Evolutionary conservation across 2,888 invertebrate genomes (phyloP), one percentile per base, ranked within the genome.

Genomic region (Biston stratarius): DNA sequence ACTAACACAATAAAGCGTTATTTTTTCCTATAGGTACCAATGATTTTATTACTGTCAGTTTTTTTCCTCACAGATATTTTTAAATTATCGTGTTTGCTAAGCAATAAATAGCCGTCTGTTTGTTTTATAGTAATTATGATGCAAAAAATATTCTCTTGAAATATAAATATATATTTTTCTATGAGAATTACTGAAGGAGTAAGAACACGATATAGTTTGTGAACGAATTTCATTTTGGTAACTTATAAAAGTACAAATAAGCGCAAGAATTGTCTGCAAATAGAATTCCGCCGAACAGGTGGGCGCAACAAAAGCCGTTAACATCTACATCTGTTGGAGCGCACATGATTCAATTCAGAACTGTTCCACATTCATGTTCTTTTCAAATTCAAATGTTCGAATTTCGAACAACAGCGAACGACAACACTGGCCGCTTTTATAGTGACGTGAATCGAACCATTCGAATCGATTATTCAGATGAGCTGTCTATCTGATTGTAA

Each of bases 401-500:
- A 87, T 82, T 83, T 81, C 79, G 82, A 80, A 83, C 83, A 83
- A 81, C 81, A 77, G 74, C 66, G 76, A 76, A 74, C 77, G 81
- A 83, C 84, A 85, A 84, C 83, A 83, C 80, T 80, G 81, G 76
- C 81, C 82, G 78, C 79, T 82, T 83, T 81, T 82, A 83, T 83
- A 86, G 86, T 84, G 84, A 86, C 81, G 84, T 76, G 83, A 83
- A 79, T 78, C 79, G 81, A 77, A 74, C 75, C 74, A 69, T 74
- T 83, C 77, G 81, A 82, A 87, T 88, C 86, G 88, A 88, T 89
- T 88, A 87, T 85, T 87, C 84, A 83, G 86, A 85, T 85, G 86
- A 86, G 85, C 82, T 85, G 81, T 82, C 83, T 80, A 87, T 86
- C 82, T 81, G 83, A 87, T 88, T 85, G 85, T 83, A 75, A 78